phyloP scores from a whole-genome alignment of 2,113 vertebrate genomes.

The Smithornis capensis region DNA sequence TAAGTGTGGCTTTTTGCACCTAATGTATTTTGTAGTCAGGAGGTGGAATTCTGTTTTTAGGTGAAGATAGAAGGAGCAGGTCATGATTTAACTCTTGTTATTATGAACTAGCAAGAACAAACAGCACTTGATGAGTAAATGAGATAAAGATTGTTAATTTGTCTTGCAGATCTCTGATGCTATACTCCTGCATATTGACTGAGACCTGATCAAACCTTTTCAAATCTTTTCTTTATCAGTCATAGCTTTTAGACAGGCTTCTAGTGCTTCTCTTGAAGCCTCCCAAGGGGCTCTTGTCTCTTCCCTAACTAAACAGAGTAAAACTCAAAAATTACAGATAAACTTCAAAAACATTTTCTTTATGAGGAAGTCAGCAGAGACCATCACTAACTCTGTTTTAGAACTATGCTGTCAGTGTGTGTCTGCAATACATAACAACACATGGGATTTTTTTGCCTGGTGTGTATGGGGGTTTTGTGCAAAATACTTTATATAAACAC shows the following conservation, averaged over 20 bases:
- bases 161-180: background rate
- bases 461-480: background rate
- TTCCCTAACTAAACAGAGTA: conserved; percentile 4
- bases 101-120: background rate
- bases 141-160: background rate
- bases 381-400: background rate
- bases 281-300: background rate
- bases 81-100: background rate
- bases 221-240: background rate
- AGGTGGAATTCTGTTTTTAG: background rate
- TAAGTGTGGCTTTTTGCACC: background rate
- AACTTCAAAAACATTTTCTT: background rate
- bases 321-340: conserved; percentile 28
- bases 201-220: background rate
- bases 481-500: background rate
- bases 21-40: background rate
- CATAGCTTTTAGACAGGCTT: background rate
- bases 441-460: background rate
- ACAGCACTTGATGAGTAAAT: background rate
- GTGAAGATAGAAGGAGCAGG: background rate
- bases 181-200: background rate
- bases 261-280: background rate
- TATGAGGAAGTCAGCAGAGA: background rate
- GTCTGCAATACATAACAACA: background rate
- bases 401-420: background rate